Evolutionary conservation across 2,797 vertebrate genomes (phyloP).

Genomic region (Peromyscus attwateri): DNA sequence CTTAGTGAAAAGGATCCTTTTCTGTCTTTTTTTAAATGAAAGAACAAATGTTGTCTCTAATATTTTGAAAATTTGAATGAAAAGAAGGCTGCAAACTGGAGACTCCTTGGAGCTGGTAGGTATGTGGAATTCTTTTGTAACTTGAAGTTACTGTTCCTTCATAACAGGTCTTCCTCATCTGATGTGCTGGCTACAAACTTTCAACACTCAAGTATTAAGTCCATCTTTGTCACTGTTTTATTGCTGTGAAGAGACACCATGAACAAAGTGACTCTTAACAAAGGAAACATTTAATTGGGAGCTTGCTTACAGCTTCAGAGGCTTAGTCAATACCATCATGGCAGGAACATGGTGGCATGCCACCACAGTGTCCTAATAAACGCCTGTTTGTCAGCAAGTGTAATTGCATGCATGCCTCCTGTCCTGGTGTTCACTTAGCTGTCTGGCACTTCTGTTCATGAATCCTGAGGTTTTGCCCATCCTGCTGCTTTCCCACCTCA

Average conservation of each 20-base stretch:
- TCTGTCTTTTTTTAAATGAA: not conserved
- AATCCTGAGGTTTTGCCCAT: not conserved
- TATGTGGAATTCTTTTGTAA: not conserved
- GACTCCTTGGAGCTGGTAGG: not conserved
- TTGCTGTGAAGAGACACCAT: not conserved
- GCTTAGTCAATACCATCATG: too few species aligned
- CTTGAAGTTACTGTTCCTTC: not conserved
- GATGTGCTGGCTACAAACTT: not conserved
- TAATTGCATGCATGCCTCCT: not conserved
- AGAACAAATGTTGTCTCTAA: not conserved
- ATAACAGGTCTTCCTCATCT: not conserved
- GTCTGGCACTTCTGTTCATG: not conserved
- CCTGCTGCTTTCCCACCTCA: not conserved
- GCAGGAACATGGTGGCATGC: not conserved
- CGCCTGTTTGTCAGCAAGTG: not conserved
- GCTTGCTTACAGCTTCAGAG: not conserved
- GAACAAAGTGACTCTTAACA: not conserved
- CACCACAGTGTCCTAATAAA: not conserved
- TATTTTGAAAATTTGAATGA: slow-evolving; percentile 41
- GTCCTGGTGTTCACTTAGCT: not conserved
- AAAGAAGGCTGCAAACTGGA: not conserved
- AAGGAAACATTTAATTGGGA: not conserved
- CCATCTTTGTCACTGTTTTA: not conserved
- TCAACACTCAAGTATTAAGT: not conserved
- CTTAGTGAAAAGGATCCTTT: not conserved